Conservation (phyloP, 2,888 invertebrate genomes). For the Diabrotica balteata region DNA sequence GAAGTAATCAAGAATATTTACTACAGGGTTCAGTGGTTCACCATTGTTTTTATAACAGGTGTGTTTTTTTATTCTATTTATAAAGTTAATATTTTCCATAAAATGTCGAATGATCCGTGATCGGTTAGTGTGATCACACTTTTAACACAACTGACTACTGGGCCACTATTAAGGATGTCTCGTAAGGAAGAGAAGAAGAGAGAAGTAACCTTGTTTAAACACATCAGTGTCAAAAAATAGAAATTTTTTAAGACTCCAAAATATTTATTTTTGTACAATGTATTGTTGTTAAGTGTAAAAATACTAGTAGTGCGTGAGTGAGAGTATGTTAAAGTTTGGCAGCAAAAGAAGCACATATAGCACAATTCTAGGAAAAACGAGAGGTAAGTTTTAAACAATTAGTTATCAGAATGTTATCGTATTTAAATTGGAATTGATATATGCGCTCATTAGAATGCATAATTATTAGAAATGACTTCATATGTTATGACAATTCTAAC, state of each 20-base stretch:
- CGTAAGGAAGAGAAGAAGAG: no score
- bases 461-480: not conserved
- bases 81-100: no score
- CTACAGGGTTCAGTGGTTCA: no score
- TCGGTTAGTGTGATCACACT: no score
- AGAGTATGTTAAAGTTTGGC: constrained; percentile 22
- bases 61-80: no score
- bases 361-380: constrained; percentile 5
- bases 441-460: not conserved
- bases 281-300: constrained; percentile 8
- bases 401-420: not conserved
- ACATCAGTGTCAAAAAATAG: constrained; percentile 13
- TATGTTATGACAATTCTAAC: not conserved
- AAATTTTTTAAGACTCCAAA: constrained; percentile 5
- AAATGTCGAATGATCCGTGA: no score
- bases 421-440: not conserved
- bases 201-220: no score
- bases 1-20: no score
- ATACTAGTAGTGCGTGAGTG: constrained; percentile 12
- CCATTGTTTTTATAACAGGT: no score
- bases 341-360: constrained; percentile 6
- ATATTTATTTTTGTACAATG: constrained; percentile 25
- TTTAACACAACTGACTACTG: no score
- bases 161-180: no score
- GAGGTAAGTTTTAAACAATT: constrained; percentile 9